Base-by-base conservation (phyloP, 2,797 vertebrate species). In the Manis pentadactyla region DNA sequence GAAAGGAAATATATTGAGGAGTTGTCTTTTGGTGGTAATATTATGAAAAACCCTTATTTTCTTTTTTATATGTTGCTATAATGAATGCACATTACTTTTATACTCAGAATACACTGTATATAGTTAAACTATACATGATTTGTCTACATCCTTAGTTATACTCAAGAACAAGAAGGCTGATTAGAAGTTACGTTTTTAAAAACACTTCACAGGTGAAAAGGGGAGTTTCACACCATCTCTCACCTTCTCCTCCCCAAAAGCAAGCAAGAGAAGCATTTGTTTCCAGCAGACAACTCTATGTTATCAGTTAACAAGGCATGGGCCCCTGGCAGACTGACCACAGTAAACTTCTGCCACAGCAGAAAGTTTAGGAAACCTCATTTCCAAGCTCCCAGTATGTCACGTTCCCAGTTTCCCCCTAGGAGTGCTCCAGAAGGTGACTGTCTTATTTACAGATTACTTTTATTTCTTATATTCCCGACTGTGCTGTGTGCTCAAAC, bases 401-500 rank as follows among this genome's bases (percentile, higher is more conserved):
- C 74, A 51, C 3, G 0, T 64, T 51, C 85, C 57, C 81, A 87
- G 29, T 7, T 69, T 87, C 61, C 93, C 90, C 90, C 59, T 5
- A 83, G 74, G 61, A 85, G 83, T 73, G 27, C 73, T 91, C 55
- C 0, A n/a, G 77, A 63, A 85, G 46, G 51, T 1, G 0, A 78
- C 66, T 34, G 51, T 82, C 87, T 84, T 79, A 79, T 57, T 93
- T 74, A 83, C 12, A 79, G 73, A 93, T 88, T 78, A 93, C 39
- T 87, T 97, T 93, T 83, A 73, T 64, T 85, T 57, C 34, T 94
- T 61, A 74, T 64, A 42, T 59, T 78, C 68, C 89, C 25, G 4
- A 15, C 42, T 79, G 66, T 73, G 69, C 51, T 34, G 7, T 2
- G 1, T 2, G 1, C 17, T 42, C 82, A 91, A 75, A 79, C 21